These are phyloP conservation scores for Passer montanus DNA, from an alignment of 2,113 vertebrate genomes.

Conservation along the genomic window DNA sequence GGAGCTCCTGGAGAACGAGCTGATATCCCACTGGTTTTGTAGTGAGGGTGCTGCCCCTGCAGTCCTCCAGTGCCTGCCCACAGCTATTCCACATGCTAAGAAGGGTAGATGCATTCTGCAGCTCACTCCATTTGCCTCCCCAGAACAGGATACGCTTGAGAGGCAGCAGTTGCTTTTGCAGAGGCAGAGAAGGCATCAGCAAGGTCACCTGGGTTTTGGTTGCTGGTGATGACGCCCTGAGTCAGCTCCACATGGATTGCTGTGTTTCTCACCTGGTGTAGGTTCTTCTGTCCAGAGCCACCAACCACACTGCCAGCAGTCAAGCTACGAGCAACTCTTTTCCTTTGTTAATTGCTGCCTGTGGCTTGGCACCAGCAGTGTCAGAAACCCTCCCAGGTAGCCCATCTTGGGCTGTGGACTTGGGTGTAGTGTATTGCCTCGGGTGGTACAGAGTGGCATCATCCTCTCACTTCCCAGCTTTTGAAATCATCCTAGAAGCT, in stretches of 20 bases:
- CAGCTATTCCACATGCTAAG: background rate
- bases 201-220: background rate
- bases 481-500: slow-evolving; percentile 45
- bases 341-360: slow-evolving; percentile 18
- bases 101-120: background rate
- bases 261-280: background rate
- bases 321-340: background rate
- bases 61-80: background rate
- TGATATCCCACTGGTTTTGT: background rate
- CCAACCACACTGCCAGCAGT: slow-evolving; percentile 16
- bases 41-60: background rate
- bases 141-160: accelerated
- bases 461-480: slow-evolving; percentile 15
- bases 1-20: background rate
- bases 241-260: background rate
- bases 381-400: slow-evolving; percentile 56
- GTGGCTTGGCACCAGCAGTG: slow-evolving; percentile 43
- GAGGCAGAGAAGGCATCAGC: background rate
- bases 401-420: slow-evolving; percentile 45
- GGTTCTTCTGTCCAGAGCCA: background rate
- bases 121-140: background rate
- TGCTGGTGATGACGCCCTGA: background rate
- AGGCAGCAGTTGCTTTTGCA: background rate
- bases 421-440: slow-evolving; percentile 49
- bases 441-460: background rate